Evolutionary conservation across 2,113 vertebrate genomes (phyloP).

Genomic region (Catagonus wagneri): DNA sequence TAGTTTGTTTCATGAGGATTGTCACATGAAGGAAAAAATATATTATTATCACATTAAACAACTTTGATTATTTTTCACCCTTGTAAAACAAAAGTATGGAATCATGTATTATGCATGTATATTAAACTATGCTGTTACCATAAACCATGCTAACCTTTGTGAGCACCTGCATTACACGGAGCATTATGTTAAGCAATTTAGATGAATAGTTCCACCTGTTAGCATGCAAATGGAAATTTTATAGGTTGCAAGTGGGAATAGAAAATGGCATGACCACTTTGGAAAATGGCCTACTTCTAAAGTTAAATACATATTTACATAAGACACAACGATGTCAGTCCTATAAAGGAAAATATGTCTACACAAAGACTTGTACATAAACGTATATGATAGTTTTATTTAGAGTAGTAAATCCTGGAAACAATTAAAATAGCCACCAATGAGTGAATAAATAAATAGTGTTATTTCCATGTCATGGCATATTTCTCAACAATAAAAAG

Average conservation of each 20-base stretch:
- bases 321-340: not conserved
- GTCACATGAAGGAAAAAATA: not conserved
- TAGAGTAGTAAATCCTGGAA: not conserved
- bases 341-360: not conserved
- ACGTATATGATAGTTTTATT: not conserved
- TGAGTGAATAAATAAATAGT: not conserved
- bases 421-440: not conserved
- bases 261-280: not conserved
- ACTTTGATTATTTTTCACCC: too few species aligned
- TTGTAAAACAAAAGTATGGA: not conserved
- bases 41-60: not conserved
- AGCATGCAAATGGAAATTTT: not conserved
- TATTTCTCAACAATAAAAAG: not conserved
- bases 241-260: not conserved
- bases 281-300: not conserved
- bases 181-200: not conserved
- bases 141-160: not conserved
- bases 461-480: not conserved
- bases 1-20: not conserved
- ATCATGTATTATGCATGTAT: not conserved
- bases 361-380: not conserved
- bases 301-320: not conserved
- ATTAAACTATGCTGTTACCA: not conserved
- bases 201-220: not conserved
- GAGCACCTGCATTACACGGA: not conserved